Evolutionary conservation across 2,113 vertebrate genomes (phyloP), one percentile per base, ranked within the genome.

Genomic region (Ornithorhynchus anatinus): DNA sequence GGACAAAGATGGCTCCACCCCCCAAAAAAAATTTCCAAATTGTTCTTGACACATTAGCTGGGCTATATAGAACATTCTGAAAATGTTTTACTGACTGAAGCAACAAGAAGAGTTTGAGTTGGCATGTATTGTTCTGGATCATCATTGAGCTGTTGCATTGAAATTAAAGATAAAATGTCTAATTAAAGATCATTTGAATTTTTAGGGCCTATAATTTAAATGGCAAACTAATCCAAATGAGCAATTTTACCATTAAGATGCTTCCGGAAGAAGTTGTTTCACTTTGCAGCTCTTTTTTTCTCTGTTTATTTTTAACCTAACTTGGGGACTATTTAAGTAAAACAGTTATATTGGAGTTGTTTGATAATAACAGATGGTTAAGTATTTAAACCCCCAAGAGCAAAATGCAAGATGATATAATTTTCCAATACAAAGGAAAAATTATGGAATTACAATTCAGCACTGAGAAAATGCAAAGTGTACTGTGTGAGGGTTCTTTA

Each of bases 161-260:
- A 77, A 75, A 31, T 47, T 72, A 74, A 78, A 57, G 43, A 78
- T 68, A 29, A 35, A 59, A 82, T 63, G 17, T 33, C 6, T 54
- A 81, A 85, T 84, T 70, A 84, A 37, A 17, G 1, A 43, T 80
- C 31, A 62, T 68, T 77, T 84, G 61, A 80, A 61, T 77, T 86
- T 77, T 52, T 72, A 69, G 25, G 47, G 11, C 23, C 39, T 58
- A 59, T 7, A 61, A 19, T 73, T 65, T 84, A 27, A 82, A 59
- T 69, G 13, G 43, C 33, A 39, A 85, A 51, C 10, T n/a, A 84
- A 86, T 79, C 72, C 19, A 81, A 79, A 47, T 33, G 17, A 81
- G 59, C 83, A 66, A 61, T 77, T 70, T 73, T 65, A 16, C 7
- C 65, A 23, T 54, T 66, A 79, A 51, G 2, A 17, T 64, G 5